phyloP scores from a whole-genome alignment of 2,113 vertebrate genomes.

The Lucifuga dentata region DNA sequence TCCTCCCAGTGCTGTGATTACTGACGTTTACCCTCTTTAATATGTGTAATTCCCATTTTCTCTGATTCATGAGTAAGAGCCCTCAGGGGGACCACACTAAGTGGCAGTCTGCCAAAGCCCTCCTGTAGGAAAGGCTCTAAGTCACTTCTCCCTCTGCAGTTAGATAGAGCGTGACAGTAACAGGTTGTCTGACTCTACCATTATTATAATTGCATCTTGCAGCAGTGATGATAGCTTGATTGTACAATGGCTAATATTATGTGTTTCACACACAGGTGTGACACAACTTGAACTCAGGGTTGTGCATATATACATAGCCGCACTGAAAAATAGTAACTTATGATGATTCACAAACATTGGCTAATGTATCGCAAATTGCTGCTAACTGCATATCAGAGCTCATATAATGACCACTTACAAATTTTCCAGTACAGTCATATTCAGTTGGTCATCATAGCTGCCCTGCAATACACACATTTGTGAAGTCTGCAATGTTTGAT shows the following conservation, averaged over 20 bases:
- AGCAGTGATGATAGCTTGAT: constrained; percentile 67
- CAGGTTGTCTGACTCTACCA: constrained; percentile 70
- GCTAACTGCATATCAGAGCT: constrained; percentile 26
- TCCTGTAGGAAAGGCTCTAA: constrained; percentile 75
- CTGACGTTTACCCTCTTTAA: constrained; percentile 86
- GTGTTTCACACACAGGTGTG: constrained; percentile 57
- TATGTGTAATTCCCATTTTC: constrained; percentile 87
- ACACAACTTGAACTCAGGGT: constrained; percentile 46
- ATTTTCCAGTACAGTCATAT: neutral
- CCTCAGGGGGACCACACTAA: constrained; percentile 76
- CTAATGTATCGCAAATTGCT: constrained; percentile 31
- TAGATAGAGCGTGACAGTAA: constrained; percentile 69
- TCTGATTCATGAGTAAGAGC: constrained; percentile 84
- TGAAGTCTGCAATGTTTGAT: neutral
- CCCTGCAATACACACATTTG: constrained; percentile 15
- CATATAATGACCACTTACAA: constrained; percentile 52
- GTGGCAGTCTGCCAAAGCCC: constrained; percentile 84
- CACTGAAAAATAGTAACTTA: constrained; percentile 28
- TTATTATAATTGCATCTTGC: constrained; percentile 73
- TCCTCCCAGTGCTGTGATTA: constrained; percentile 83
- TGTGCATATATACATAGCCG: constrained; percentile 37
- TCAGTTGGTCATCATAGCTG: constrained; percentile 3
- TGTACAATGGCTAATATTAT: constrained; percentile 57
- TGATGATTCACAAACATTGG: constrained; percentile 26
- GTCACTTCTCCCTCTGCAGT: constrained; percentile 72